phyloP scores from a whole-genome alignment of 2,113 vertebrate genomes.

The Malaclemys terrapin region DNA sequence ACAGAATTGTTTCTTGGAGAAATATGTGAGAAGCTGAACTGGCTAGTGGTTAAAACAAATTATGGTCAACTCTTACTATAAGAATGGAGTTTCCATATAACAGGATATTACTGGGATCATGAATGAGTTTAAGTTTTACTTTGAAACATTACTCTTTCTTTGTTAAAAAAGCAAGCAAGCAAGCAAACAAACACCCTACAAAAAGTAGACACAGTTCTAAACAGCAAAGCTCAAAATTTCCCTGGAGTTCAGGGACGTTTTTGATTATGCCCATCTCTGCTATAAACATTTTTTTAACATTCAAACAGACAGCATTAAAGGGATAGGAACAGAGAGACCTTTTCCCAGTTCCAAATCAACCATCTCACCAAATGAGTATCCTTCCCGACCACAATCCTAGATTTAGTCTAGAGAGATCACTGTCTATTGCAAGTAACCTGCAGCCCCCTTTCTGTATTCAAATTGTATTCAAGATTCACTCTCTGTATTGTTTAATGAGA shows the following conservation, averaged over 20 bases:
- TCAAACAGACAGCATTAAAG: slow-evolving; percentile 68
- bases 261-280: slow-evolving; percentile 29
- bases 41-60: slow-evolving; percentile 54
- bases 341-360: slow-evolving; percentile 68
- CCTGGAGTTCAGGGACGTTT: slow-evolving; percentile 26
- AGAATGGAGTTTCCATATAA: slow-evolving; percentile 31
- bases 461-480: slow-evolving; percentile 57
- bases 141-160: slow-evolving; percentile 62
- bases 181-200: slow-evolving; percentile 42
- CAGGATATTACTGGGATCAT: background rate
- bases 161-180: background rate
- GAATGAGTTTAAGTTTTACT: slow-evolving; percentile 35
- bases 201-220: slow-evolving; percentile 51
- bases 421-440: slow-evolving; percentile 47
- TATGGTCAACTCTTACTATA: background rate
- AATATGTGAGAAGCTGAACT: slow-evolving; percentile 16
- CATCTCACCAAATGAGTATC: slow-evolving; percentile 56
- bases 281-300: slow-evolving; percentile 41
- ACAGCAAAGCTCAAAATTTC: slow-evolving; percentile 43
- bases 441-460: slow-evolving; percentile 65
- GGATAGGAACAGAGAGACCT: slow-evolving; percentile 68
- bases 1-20: slow-evolving; percentile 50
- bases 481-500: slow-evolving; percentile 47
- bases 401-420: slow-evolving; percentile 66
- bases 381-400: slow-evolving; percentile 62